Base-by-base conservation (phyloP, 2,888 invertebrate species). In the Lithophane semibrunnea region DNA sequence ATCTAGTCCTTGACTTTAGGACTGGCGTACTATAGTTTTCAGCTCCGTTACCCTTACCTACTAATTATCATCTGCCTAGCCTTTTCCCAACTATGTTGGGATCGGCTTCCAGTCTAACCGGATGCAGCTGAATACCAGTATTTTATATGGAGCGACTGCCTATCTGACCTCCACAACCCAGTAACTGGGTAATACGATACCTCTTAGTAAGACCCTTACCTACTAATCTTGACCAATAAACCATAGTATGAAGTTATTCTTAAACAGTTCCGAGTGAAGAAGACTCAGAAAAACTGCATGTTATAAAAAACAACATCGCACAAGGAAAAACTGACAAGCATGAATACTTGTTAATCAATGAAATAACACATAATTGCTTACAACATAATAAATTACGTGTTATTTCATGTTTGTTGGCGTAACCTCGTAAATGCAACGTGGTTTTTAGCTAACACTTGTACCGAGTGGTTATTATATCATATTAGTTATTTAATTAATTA, bases 371-470 rank as follows among this genome's bases (percentile, higher is more conserved):
- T 77, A 70, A 73, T 70, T 69, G 65, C 61, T 83, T 85, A 69
- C 69, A 73, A 82, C 68, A 76, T 83, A 56, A 49, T 72, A 49
- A 63, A 85, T 56, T 81, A 85, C 85, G 83, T 85, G 85, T 64
- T 83, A 76, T 77, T 82, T 76, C 58, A 69, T 82, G 24, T 76
- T 60, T 66, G 56, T 21, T 54, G 21, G 29, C 58, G 37, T 79
- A 73, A 79, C 56, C 21, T 78, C 58, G 52, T 71, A 56, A 73
- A 63, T 58, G 61, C 85, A 70, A 69, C 76, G 81, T 72, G 37
- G 58, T 68, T 61, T 66, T 72, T 69, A 70, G 52, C 37, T 47
- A 60, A 63, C 67, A 63, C 29, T 63, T 61, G 56, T 67, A 58
- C 21, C 49, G 24, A 75, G 24, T 68, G 13, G 54, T 71, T 69